Base-by-base conservation (phyloP, 2,888 invertebrate species). In the Drosophila rubida region DNA sequence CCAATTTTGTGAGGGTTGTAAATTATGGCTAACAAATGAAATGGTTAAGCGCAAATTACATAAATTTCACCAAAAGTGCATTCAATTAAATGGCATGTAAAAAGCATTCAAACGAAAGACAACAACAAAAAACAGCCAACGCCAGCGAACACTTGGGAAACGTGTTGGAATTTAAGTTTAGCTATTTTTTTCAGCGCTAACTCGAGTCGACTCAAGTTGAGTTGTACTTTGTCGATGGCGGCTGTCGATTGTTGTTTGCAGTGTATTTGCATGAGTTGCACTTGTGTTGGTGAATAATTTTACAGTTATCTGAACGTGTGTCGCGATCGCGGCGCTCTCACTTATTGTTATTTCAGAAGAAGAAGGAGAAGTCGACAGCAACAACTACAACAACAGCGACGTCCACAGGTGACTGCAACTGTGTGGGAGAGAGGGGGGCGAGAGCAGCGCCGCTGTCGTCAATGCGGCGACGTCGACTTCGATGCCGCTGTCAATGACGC, bases 181-280 rank as follows among this genome's bases (percentile, higher is more conserved):
- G 62, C 69, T 69, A 66, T 79, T 68, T 65, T 44, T 37, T 46
- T 45, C 16, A 37, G 50, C 59, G 9, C 53, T 27, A 1, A 19
- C 2, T 19, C 3, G 19, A 19, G 30, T 51, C 27, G 37, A n/a
- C n/a, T n/a, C n/a, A n/a, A 25, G 30, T 13, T 45, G n/a, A n/a
- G 32, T 49, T 39, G 30, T 61, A 32, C 27, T 27, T 27, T 49
- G 13, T 27, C 13, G 41, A 19, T 19, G 1, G 19, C 3, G 19
- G 19, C 13, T 35, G 19, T 59, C 49, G 37, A 50, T 44, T 66
- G 27, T 77, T 73, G 74, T 78, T 77, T 68, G 78, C 78, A 69
- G 74, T 75, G 83, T 81, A 78, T 82, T 85, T 84, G 85, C 82
- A 81, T 81, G 80, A 61, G 64, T 46, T 86, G 84, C 78, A 78